Evolutionary conservation across 2,797 vertebrate species (phyloP).

Genomic region (Melanotaenia maccullochi): DNA sequence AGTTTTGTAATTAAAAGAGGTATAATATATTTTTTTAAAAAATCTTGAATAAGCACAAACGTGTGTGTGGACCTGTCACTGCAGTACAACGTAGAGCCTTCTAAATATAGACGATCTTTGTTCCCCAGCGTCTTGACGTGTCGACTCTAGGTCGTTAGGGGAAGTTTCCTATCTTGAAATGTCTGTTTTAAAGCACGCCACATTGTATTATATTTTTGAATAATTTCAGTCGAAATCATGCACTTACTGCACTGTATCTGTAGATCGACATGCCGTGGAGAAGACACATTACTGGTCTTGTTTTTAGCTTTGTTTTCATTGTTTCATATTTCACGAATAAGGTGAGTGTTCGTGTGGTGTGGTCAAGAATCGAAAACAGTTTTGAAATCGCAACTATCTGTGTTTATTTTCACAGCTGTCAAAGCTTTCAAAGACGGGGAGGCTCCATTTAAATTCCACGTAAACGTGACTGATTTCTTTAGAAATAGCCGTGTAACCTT

Average conservation of each 20-base stretch:
- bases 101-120: conserved; percentile 51
- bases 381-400: not conserved
- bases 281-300: conserved; percentile 75
- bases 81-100: accelerated
- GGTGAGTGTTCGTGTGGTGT: conserved; percentile 74
- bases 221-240: conserved; percentile 36
- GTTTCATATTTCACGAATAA: conserved; percentile 92
- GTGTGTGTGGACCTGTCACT: not conserved
- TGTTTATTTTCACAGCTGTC: not conserved
- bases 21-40: no score
- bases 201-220: accelerated
- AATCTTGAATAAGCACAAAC: not conserved
- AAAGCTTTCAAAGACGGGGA: not conserved
- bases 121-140: conserved; percentile 56
- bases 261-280: conserved; percentile 82
- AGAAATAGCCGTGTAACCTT: not conserved
- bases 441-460: no score
- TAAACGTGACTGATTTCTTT: not conserved
- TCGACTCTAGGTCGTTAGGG: conserved; percentile 22
- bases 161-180: conserved; percentile 57
- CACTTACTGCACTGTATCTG: conserved; percentile 14
- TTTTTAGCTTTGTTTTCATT: conserved; percentile 87
- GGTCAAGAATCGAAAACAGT: not conserved
- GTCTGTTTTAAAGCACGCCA: conserved; percentile 17
- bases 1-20: no score